phyloP scores from a whole-genome alignment of 2,113 vertebrate genomes.

The Dolichotis patagonum region DNA sequence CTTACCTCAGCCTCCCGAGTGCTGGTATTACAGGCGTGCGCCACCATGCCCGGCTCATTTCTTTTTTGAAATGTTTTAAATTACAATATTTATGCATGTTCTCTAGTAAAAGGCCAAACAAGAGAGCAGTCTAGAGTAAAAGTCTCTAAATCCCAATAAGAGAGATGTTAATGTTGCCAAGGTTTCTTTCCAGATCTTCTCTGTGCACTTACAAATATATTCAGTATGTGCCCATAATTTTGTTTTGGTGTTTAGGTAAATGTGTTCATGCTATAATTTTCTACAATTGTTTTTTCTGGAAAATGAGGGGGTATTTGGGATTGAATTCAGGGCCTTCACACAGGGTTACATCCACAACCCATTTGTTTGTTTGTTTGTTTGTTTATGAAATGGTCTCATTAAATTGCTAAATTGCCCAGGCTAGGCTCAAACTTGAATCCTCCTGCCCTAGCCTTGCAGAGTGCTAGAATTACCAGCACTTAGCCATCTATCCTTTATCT shows the following conservation, averaged over 20 bases:
- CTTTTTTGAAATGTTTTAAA: slow-evolving; percentile 25
- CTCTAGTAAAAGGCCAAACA: slow-evolving; percentile 38
- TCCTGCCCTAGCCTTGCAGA: neutral
- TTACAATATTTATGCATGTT: slow-evolving; percentile 13
- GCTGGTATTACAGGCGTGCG: neutral
- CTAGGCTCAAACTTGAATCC: neutral
- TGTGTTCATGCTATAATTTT: neutral
- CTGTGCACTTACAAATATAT: neutral
- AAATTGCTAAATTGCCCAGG: neutral
- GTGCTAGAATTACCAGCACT: neutral
- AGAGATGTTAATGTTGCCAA: neutral
- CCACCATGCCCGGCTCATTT: neutral
- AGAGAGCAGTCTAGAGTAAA: neutral
- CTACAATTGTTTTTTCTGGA: neutral
- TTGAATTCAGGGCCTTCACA: neutral
- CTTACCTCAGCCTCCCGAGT: neutral
- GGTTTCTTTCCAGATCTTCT: slow-evolving; percentile 2
- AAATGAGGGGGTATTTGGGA: neutral
- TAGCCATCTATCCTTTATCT: neutral
- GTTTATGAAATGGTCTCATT: neutral
- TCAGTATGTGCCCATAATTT: neutral
- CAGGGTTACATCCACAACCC: neutral
- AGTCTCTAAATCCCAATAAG: neutral
- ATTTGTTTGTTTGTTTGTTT: neutral
- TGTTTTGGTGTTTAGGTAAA: neutral